Base-by-base conservation (phyloP, 1,140 invertebrate species). In the Caenorhabditis briggsae region DNA sequence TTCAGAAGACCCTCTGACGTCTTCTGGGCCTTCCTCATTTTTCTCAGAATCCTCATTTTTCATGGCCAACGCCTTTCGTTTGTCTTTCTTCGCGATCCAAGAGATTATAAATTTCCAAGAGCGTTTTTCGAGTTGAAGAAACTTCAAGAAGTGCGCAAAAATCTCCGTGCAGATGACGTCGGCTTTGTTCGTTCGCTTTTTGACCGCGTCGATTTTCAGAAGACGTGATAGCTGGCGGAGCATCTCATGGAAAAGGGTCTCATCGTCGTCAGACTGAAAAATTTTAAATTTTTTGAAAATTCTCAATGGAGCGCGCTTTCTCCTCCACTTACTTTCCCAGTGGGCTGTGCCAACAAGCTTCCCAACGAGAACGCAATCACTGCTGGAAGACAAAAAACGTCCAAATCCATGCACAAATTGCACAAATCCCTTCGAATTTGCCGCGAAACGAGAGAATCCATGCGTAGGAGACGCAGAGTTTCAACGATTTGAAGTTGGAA, bases 401-500 rank as follows among this genome's bases (percentile, higher is more conserved):
- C 70, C 11, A 78, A 50, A 8, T 78, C 46, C 43, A 78, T 50
- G 14, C 70, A 78, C 7, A 25, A 25, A 50, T 78, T 78, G 46
- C 70, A 78, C 5, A 78, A 23, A 78, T 78, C 23, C 70, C 12
- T 50, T 20, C 70, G 70, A 25, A 78, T 78, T 41, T 78, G 43
- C n/a, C 46, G 20, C 8, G 46, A 18, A 6, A 23, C n/a, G 18
- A 5, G 14, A 8, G 18, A 46, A 78, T 78, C 46, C 70, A 78
- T 78, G 0, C 70, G 70, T 5, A 78, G 20, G 18, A 78, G 70
- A 23, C 70, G 70, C 16, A 78, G 46, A 78, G 70, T 78, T 78
- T 78, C 70, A 11, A 78, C 41, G n/a, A 78, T 78, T 78, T 78
- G 70, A 9, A 78, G 33, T 23, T 78, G 70, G n/a, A 78, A 78